Percentiles rank a stretch among this genome's conserved stretches.
Conservation (phyloP, 2,797 vertebrate genomes). For the Characodon lateralis region DNA sequence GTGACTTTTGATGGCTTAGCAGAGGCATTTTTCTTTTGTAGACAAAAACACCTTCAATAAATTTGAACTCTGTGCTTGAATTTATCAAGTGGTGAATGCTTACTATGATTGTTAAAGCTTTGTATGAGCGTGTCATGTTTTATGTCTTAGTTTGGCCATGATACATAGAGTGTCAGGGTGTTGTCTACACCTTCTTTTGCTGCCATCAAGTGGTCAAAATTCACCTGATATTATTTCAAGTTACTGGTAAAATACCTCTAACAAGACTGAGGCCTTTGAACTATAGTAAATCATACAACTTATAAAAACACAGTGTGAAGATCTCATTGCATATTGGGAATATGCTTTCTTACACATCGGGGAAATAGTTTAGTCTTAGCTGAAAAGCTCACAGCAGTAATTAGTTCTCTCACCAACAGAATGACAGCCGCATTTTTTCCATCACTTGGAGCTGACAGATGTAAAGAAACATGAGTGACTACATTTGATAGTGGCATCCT, state of each 20-base stretch:
- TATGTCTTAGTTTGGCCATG: too few species aligned
- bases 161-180: neutral
- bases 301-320: neutral
- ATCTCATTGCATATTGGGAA: neutral
- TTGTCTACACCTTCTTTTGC: slow-evolving; percentile 2
- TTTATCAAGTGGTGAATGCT: neutral
- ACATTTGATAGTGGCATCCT: slow-evolving; percentile 63
- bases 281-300: slow-evolving; percentile 2
- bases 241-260: neutral
- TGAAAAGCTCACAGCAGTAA: slow-evolving; percentile 20
- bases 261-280: neutral
- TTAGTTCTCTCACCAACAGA: slow-evolving; percentile 22
- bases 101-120: neutral
- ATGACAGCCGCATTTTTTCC: slow-evolving; percentile 33
- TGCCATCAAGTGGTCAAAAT: slow-evolving; percentile 15
- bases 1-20: neutral
- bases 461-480: slow-evolving; percentile 48
- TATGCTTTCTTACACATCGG: neutral
- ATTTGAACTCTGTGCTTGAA: neutral
- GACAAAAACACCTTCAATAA: neutral
- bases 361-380: neutral
- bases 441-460: slow-evolving; percentile 25
- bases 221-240: neutral
- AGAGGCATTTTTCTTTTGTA: neutral
- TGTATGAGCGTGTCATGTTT: neutral